Conservation (phyloP, 2,113 vertebrate species). For the Scomber scombrus region DNA sequence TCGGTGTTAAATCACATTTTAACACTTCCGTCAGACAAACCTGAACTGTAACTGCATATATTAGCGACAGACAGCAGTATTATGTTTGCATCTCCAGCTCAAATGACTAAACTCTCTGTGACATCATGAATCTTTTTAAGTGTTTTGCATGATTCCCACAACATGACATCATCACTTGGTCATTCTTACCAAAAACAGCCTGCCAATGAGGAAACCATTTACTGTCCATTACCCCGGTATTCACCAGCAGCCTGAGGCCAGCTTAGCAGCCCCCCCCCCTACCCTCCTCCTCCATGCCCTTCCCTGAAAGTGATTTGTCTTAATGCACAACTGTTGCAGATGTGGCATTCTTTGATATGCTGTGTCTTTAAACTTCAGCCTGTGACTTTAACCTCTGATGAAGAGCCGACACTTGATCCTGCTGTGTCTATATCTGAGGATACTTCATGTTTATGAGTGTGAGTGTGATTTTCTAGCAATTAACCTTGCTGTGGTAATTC, state of each 20-base stretch:
- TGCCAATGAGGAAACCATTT: conserved; percentile 23
- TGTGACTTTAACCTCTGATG: neutral
- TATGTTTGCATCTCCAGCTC: neutral
- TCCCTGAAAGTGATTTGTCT: neutral
- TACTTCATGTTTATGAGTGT: neutral
- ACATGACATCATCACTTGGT: neutral
- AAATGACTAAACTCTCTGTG: neutral
- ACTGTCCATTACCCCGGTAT: conserved; percentile 26
- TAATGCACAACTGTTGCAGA: conserved; percentile 1
- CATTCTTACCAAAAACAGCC: neutral
- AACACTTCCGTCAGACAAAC: neutral
- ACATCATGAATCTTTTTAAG: neutral
- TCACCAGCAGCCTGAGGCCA: neutral
- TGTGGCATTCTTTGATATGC: neutral
- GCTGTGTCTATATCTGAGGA: neutral
- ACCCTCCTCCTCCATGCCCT: no score
- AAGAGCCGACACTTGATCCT: neutral
- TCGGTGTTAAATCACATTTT: no score
- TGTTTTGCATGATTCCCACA: conserved; percentile 9
- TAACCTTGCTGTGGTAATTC: no score
- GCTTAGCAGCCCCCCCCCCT: neutral
- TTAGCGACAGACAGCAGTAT: neutral
- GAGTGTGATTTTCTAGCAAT: neutral
- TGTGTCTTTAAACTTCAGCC: neutral
- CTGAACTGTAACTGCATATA: neutral